Base-by-base conservation (phyloP, 1,140 invertebrate genomes). In the Halesus radiatus region DNA sequence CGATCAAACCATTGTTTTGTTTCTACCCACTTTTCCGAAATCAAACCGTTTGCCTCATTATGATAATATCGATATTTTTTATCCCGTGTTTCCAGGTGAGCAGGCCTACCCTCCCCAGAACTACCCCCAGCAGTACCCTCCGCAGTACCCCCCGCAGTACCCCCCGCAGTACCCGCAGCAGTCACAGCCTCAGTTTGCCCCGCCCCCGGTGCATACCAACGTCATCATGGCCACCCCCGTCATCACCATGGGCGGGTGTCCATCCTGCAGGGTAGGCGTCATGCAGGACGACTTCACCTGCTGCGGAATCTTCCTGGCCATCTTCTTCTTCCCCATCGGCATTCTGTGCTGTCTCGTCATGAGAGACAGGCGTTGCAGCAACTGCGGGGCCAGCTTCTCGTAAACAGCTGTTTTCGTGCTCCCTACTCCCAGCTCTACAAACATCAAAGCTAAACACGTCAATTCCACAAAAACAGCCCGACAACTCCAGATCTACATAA, bases 301-400 rank as follows among this genome's bases (percentile, higher is more conserved):
- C 84, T 86, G 94, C 18, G 95, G 95, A 29, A 86, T 96, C 1
- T 90, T 93, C 22, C 96, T 94, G 88, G 95, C 95, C 4, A 95
- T 97, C 80, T 89, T 95, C 60, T 96, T 95, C 86, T 97, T 96
- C 81, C 95, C 95, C 0, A 60, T 96, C 45, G 95, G 95, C 53
- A 92, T 96, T 64, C 86, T 96, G 0, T 96, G 94, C 84, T 96
- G 95, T 85, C 85, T 96, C 52, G 88, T 93, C 0, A 90, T 95
- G 88, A 92, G 92, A 82, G 93, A 95, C 82, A 90, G 93, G 85
- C 90, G 94, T 50, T 96, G 95, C 85, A 92, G 92, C 23, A 94
- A 95, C 87, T 96, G 95, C 88, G 94, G 94, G 18, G 94, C 94
- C 1, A 91, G 93, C 70, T 96, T 95, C 85, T 85, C 85, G 78